Percentiles rank a stretch among this genome's conserved stretches.
phyloP scores from a whole-genome alignment of 1,140 invertebrate species.

The Euura lappo region DNA sequence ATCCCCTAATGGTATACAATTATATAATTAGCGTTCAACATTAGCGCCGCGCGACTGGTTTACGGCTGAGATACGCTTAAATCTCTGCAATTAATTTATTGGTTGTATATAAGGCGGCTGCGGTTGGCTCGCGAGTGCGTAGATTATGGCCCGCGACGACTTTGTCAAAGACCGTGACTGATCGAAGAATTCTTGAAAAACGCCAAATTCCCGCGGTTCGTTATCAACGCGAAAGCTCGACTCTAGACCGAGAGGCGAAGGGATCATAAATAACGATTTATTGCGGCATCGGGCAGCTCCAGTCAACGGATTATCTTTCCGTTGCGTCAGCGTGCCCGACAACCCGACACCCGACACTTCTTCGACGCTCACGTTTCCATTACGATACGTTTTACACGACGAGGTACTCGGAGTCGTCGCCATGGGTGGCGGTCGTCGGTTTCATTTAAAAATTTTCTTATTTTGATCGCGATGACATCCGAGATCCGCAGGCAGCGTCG shows the following conservation, averaged over 20 bases:
- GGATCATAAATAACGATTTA: slow-evolving; percentile 59
- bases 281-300: slow-evolving; percentile 50
- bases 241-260: slow-evolving; percentile 18
- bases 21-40: slow-evolving; percentile 56
- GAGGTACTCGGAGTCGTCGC: not conserved
- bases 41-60: slow-evolving; percentile 52
- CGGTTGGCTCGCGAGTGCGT: slow-evolving; percentile 16
- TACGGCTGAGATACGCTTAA: slow-evolving; percentile 53
- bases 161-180: too few relatives aligned
- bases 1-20: slow-evolving; percentile 57
- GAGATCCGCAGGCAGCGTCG: not conserved
- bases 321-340: slow-evolving; percentile 54
- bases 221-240: not conserved
- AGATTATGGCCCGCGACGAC: not conserved
- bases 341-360: slow-evolving; percentile 25
- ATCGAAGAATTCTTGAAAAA: not conserved
- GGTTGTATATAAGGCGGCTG: slow-evolving; percentile 29
- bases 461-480: not conserved
- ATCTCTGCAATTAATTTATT: slow-evolving; percentile 58
- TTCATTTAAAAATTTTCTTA: not conserved
- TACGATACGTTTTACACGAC: not conserved
- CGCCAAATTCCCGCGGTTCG: not conserved
- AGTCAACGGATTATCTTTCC: slow-evolving; percentile 55
- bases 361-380: not conserved
- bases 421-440: not conserved